phyloP scores from a whole-genome alignment of 2,797 vertebrate species.

The Gymnopithys bicolor region DNA sequence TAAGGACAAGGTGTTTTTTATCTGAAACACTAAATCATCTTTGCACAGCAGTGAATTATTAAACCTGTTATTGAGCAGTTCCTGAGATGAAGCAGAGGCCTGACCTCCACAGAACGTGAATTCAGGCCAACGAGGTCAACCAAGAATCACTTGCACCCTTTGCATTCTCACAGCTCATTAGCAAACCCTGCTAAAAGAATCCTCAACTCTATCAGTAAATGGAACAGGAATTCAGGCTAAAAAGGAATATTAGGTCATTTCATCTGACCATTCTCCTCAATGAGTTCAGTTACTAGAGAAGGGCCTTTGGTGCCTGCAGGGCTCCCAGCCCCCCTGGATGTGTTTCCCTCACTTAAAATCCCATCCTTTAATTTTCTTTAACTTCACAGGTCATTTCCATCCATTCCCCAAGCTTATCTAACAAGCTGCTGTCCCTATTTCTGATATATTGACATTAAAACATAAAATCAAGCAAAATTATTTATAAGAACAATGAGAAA shows the following conservation, averaged over 20 bases:
- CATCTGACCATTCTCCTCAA: not conserved
- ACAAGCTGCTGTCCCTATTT: not conserved
- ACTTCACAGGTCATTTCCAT: not conserved
- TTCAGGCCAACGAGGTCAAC: not conserved
- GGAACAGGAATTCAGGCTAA: not conserved
- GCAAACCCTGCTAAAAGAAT: not conserved
- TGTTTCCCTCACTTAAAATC: not conserved
- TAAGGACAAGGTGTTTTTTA: constrained; percentile 51
- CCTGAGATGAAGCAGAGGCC: constrained; percentile 60
- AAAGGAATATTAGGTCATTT: not conserved
- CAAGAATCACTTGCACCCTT: constrained; percentile 9
- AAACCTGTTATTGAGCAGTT: constrained; percentile 24
- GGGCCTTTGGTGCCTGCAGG: not conserved
- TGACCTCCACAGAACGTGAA: not conserved
- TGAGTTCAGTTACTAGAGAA: not conserved
- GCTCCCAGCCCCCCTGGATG: not conserved
- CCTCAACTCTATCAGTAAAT: not conserved
- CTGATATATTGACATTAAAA: not conserved
- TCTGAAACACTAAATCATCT: constrained; percentile 27
- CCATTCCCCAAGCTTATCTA: not conserved
- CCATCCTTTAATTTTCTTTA: not conserved
- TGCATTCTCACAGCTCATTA: not conserved
- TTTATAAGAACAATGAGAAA: not conserved
- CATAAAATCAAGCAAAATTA: not conserved
- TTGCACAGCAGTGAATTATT: constrained; percentile 15